Percentiles rank a stretch among this genome's conserved stretches.
phyloP scores from a whole-genome alignment of 2,113 vertebrate genomes.

The Sebastes schlegelii region DNA sequence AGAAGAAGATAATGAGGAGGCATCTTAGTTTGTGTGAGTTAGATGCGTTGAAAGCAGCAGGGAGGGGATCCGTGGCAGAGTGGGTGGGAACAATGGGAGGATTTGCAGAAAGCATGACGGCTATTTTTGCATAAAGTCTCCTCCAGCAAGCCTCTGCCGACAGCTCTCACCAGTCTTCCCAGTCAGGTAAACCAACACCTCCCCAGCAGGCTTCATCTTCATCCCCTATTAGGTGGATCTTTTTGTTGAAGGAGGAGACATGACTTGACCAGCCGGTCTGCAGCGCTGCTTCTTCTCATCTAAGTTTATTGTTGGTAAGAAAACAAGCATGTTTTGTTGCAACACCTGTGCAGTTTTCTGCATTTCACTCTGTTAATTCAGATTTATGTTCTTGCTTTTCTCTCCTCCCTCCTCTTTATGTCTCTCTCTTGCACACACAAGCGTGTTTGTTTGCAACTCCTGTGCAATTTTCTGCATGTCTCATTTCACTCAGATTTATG shows the following conservation, averaged over 20 bases:
- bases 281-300: conserved; percentile 6
- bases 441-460: neutral
- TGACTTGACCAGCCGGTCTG: conserved; percentile 16
- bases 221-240: neutral
- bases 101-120: conserved; percentile 44
- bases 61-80: conserved; percentile 41
- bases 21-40: conserved; percentile 26
- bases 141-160: conserved; percentile 26
- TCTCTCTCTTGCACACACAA: neutral
- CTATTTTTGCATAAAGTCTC: conserved; percentile 30
- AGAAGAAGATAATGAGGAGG: conserved; percentile 52
- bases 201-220: neutral
- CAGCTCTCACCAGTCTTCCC: conserved; percentile 51
- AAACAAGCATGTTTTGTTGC: conserved; percentile 1
- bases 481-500: conserved; percentile 13
- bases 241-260: neutral
- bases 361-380: conserved; percentile 12
- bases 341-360: conserved; percentile 12
- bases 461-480: conserved; percentile 19
- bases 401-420: neutral
- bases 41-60: conserved; percentile 33
- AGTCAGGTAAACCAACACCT: conserved; percentile 44
- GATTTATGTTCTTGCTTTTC: neutral
- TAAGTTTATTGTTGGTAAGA: conserved; percentile 68
- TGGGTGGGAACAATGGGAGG: conserved; percentile 70